Conservation (phyloP, 2,888 invertebrate genomes). For the Criorhina ranunculi region DNA sequence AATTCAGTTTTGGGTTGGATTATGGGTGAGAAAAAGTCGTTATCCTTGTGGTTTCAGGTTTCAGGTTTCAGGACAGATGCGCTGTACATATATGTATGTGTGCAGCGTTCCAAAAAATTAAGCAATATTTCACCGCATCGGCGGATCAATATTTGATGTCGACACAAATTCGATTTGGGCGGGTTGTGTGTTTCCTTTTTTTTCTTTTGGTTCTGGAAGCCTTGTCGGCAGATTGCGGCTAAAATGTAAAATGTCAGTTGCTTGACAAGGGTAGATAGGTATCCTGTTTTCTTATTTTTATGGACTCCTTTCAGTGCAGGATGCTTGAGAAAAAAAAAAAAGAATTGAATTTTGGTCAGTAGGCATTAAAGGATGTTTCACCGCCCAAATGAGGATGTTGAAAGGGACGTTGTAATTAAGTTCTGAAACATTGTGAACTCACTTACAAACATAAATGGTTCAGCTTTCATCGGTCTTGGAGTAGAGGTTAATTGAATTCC, state of each 20-base stretch:
- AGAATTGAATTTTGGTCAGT: constrained; percentile 1
- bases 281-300: background rate
- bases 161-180: background rate
- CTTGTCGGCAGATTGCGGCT: background rate
- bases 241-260: background rate
- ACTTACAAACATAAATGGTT: background rate
- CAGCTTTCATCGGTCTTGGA: background rate
- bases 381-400: background rate
- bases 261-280: constrained; percentile 4
- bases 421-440: background rate
- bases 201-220: background rate
- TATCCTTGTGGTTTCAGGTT: background rate
- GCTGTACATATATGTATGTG: background rate
- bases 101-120: constrained; percentile 4
- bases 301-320: background rate
- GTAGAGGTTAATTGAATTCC: background rate
- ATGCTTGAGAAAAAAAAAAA: background rate
- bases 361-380: constrained; percentile 2
- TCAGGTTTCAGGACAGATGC: background rate
- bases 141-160: constrained; percentile 4
- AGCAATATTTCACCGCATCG: background rate
- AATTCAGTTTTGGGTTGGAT: constrained; percentile 5
- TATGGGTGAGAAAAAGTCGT: background rate
- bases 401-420: constrained; percentile 1
- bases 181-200: background rate